Conservation (phyloP, 2,113 vertebrate species). For the Saimiri boliviensis region DNA sequence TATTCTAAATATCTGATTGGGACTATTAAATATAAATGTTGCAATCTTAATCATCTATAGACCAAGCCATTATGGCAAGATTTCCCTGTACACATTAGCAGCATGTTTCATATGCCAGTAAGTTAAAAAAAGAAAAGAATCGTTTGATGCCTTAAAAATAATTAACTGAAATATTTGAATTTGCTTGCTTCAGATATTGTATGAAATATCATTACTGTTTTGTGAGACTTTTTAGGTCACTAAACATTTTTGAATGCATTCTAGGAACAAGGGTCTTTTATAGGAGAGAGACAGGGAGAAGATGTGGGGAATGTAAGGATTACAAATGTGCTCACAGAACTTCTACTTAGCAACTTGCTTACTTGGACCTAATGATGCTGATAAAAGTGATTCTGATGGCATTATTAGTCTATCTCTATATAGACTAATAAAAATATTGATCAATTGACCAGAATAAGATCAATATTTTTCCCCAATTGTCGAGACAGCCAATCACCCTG, state of each 20-base stretch:
- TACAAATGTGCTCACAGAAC: not conserved
- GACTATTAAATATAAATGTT: conserved; percentile 21
- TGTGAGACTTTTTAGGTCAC: not conserved
- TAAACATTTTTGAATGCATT: conserved; percentile 10
- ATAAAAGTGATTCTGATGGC: conserved; percentile 50
- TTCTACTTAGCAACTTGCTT: conserved; percentile 22
- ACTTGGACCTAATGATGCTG: conserved; percentile 16
- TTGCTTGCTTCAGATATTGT: conserved; percentile 23
- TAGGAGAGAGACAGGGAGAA: not conserved
- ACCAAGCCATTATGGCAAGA: not conserved
- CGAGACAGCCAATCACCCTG: not conserved
- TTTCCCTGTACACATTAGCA: not conserved
- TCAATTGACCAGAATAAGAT: conserved; percentile 48
- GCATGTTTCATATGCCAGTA: not conserved
- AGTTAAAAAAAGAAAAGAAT: conserved; percentile 35
- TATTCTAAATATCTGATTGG: not conserved
- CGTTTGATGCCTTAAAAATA: not conserved
- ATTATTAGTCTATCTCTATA: conserved; percentile 21
- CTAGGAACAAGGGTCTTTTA: not conserved
- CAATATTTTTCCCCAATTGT: conserved; percentile 48
- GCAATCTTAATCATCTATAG: conserved; percentile 1
- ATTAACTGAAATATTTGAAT: conserved; percentile 29
- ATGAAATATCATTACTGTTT: conserved; percentile 8
- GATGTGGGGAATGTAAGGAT: not conserved
- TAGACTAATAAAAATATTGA: not conserved